Base-by-base conservation (phyloP, 2,888 invertebrate genomes). In the Cotesia congregata region DNA sequence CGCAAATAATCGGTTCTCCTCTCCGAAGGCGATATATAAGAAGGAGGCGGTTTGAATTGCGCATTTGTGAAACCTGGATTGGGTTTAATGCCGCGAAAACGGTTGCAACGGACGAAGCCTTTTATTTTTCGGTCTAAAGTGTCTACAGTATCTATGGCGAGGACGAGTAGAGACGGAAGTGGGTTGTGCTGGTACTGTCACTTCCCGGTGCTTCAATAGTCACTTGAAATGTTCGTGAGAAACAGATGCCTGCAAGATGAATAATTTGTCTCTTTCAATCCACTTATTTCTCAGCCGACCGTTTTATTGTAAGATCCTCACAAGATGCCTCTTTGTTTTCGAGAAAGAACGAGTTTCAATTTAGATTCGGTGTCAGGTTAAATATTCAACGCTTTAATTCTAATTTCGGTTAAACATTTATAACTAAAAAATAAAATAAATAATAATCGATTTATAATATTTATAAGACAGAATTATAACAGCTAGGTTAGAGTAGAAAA, bases 101-200 rank as follows among this genome's bases (percentile, higher is more conserved):
- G 50, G 50, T 50, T 50, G 7, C 50, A 50, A 30, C 30, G 30
- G 50, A 50, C 12, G 12, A 50, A 50, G 12, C 50, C 50, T 50
- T 50, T 50, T 50, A 30, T 30, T 30, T 30, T 30, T 30, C 0
- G 30, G 30, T 30, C 30, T 30, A 30, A 30, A 30, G 30, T 30
- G 30, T 30, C 30, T 30, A 30, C 30, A 30, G 30, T 30, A 30
- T 30, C 30, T 30, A 60, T 20, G 60, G 62, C 6, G 75, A 64
- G 15, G 30, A 65, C 20, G 15, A 40, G 39, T 17, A n/a, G 1
- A 7, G 69, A n/a, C 76, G 76, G 76, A 76, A 76, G 76, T 72
- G 72, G 72, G 72, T 41, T 39, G 76, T 6, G 40, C 38, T 40
- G 17, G 50, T 50, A 50, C 41, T 71, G 68, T 68, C 38, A 67